A percentile compares a stretch with the other conserved stretches of the same genome.
Evolutionary conservation across 2,797 vertebrate genomes (phyloP).

Genomic region (Rhincodon typus): DNA sequence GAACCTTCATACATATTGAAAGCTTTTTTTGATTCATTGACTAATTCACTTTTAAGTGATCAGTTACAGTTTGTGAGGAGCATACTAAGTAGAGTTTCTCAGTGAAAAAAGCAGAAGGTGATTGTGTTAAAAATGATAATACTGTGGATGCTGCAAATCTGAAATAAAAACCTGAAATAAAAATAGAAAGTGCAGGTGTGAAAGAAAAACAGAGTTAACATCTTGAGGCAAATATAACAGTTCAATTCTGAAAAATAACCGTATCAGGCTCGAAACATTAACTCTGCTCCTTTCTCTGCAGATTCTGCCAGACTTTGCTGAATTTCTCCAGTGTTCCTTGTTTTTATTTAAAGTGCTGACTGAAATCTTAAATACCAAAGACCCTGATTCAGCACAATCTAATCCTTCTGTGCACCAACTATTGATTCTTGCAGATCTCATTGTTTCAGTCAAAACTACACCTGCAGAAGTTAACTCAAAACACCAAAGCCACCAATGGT

Average conservation of each 20-base stretch:
- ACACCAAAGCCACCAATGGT: neutral
- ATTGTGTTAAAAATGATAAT: neutral
- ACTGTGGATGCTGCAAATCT: neutral
- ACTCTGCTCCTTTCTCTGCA: neutral
- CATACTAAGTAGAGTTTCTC: neutral
- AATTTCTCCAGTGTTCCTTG: neutral
- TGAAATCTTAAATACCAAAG: neutral
- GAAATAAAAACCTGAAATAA: neutral
- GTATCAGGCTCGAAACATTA: too few species aligned
- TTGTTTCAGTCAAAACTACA: neutral
- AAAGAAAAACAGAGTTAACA: neutral
- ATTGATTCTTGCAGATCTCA: slow-evolving; percentile 17
- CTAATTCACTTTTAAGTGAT: neutral
- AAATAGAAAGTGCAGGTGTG: neutral
- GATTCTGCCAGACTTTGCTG: neutral
- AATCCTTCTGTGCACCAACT: neutral
- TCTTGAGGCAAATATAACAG: too few species aligned
- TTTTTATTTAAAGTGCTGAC: neutral
- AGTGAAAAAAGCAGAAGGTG: neutral
- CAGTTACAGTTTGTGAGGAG: neutral
- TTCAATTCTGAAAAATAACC: too few species aligned
- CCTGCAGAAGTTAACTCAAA: neutral
- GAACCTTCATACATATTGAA: neutral
- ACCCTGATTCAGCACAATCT: neutral
- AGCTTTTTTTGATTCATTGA: neutral